Conservation (phyloP, 2,797 vertebrate species). For the Periophthalmus magnuspinnatus region DNA sequence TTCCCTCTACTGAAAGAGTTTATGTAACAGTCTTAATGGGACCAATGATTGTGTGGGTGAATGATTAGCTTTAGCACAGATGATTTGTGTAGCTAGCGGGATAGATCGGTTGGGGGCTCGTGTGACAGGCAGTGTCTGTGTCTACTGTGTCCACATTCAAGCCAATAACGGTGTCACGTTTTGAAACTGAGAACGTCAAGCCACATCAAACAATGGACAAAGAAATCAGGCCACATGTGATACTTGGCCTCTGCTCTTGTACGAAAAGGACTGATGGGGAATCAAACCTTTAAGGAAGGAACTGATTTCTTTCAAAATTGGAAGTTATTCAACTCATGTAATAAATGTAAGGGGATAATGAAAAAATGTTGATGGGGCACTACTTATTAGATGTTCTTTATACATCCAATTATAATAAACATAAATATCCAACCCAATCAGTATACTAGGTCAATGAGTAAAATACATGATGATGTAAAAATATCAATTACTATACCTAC, state of each 20-base stretch:
- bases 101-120: not conserved
- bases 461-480: not conserved
- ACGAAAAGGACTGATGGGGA: slow-evolving; percentile 18
- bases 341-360: not conserved
- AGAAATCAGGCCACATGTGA: slow-evolving; percentile 46
- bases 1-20: slow-evolving; percentile 18
- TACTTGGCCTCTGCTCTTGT: slow-evolving; percentile 13
- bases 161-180: slow-evolving; percentile 44
- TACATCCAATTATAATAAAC: no score
- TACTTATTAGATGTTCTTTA: not conserved
- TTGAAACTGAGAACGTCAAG: slow-evolving; percentile 45
- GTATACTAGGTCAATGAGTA: no score
- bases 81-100: slow-evolving; percentile 3
- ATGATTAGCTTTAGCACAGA: slow-evolving; percentile 7
- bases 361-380: not conserved
- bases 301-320: not conserved
- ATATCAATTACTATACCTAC: not conserved
- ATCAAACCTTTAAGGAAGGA: not conserved
- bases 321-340: not conserved
- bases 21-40: slow-evolving; percentile 20
- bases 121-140: slow-evolving; percentile 21
- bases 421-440: no score
- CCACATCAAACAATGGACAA: slow-evolving; percentile 48
- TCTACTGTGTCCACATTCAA: slow-evolving; percentile 26
- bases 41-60: slow-evolving; percentile 10